Conservation (phyloP, 2,113 vertebrate species). For the Acanthisitta chloris region DNA sequence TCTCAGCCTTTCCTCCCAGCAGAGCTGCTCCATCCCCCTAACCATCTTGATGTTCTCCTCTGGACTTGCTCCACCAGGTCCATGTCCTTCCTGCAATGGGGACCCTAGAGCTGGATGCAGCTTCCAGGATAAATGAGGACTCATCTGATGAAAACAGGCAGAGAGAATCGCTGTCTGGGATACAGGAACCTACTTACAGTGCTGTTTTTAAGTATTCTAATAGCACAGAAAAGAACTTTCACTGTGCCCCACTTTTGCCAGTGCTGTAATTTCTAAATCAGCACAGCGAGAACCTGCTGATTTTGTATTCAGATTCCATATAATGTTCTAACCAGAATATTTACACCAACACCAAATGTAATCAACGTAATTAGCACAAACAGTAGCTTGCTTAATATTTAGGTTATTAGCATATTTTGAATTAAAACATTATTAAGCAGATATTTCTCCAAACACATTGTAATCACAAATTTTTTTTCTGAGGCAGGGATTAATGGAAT, state of each 20-base stretch:
- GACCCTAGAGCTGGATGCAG: background rate
- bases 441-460: slow-evolving; percentile 49
- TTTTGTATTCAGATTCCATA: slow-evolving; percentile 37
- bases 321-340: slow-evolving; percentile 15
- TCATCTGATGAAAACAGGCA: background rate
- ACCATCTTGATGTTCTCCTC: background rate
- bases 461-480: slow-evolving; percentile 6
- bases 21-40: background rate
- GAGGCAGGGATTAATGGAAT: slow-evolving; percentile 49
- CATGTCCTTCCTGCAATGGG: background rate
- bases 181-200: background rate
- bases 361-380: slow-evolving; percentile 44
- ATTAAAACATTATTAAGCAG: slow-evolving; percentile 49
- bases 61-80: background rate
- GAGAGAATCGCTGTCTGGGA: background rate
- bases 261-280: slow-evolving; percentile 6
- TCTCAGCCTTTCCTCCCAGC: background rate
- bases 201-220: background rate
- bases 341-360: slow-evolving; percentile 42
- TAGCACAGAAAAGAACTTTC: background rate
- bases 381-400: slow-evolving; percentile 33
- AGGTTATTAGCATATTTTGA: slow-evolving; percentile 51
- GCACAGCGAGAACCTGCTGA: slow-evolving; percentile 14
- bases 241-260: slow-evolving; percentile 4
- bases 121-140: background rate